Evolutionary conservation across 2,113 vertebrate species (phyloP).

Genomic region (Pantherophis guttatus): DNA sequence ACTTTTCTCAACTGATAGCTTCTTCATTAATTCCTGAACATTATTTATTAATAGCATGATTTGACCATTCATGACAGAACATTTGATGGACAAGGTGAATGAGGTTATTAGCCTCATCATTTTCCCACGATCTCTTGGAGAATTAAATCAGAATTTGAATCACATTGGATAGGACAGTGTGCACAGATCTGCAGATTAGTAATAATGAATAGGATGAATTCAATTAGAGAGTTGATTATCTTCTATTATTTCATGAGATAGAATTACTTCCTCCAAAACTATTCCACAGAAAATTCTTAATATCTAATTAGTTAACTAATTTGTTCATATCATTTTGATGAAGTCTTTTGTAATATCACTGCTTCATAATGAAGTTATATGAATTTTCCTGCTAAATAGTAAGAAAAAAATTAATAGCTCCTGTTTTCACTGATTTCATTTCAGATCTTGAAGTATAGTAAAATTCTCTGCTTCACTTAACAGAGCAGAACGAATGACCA

Average conservation of each 20-base stretch:
- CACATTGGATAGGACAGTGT: background rate
- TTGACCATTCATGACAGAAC: background rate
- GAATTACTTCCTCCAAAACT: constrained; percentile 2
- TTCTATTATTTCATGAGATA: constrained; percentile 27
- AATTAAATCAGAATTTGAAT: background rate
- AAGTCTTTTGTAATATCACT: background rate
- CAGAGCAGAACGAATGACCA: background rate
- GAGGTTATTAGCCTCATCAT: background rate
- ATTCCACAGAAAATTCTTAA: background rate
- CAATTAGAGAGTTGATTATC: background rate
- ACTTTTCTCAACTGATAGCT: background rate
- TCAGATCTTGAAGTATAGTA: background rate
- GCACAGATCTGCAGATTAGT: background rate
- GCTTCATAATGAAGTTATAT: background rate
- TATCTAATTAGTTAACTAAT: background rate
- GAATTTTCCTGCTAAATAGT: background rate
- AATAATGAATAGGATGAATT: background rate
- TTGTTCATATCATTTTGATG: background rate
- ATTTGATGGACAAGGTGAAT: background rate
- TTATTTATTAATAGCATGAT: background rate
- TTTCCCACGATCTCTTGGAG: background rate
- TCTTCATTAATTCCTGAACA: background rate
- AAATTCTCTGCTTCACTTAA: background rate
- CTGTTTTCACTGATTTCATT: background rate
- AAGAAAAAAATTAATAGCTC: background rate